These are phyloP conservation scores for Panorpa germanica DNA, from an alignment of 2,888 invertebrate species.

Conservation along the genomic window DNA sequence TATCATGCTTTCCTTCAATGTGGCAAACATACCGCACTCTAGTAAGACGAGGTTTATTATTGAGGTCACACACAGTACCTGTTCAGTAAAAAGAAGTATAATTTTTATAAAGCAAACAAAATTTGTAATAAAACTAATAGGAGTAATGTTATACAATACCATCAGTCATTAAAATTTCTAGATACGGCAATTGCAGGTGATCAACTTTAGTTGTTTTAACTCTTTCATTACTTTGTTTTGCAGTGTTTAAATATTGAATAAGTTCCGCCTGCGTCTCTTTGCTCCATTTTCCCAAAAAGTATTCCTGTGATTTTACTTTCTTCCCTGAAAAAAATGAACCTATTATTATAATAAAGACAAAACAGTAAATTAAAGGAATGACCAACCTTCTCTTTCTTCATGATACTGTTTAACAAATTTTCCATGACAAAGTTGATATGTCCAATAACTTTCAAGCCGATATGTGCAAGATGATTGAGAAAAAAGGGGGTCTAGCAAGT, in stretches of 20 bases:
- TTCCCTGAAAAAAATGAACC: constrained; percentile 29
- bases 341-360: constrained; percentile 2
- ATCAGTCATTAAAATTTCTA: constrained; percentile 68
- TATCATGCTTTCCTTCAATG: constrained; percentile 72
- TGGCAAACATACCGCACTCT: constrained; percentile 79
- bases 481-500: constrained; percentile 59
- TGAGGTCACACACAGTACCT: constrained; percentile 77
- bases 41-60: constrained; percentile 62
- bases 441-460: constrained; percentile 83
- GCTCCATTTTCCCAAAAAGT: constrained; percentile 63
- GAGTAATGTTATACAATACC: constrained; percentile 27
- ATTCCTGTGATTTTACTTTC: constrained; percentile 67
- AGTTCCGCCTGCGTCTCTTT: constrained; percentile 39
- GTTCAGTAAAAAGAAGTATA: constrained; percentile 7
- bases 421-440: constrained; percentile 92
- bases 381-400: constrained; percentile 67
- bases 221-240: constrained; percentile 29
- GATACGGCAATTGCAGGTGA: constrained; percentile 73
- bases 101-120: not conserved
- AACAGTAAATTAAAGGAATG: constrained; percentile 1
- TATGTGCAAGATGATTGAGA: constrained; percentile 66
- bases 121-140: constrained; percentile 1
- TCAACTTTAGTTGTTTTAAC: constrained; percentile 60
- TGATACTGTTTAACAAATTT: constrained; percentile 84
- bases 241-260: constrained; percentile 27